These are phyloP conservation scores for Bombus soroeensis DNA, from an alignment of 1,140 invertebrate genomes.

Conservation along the genomic window DNA sequence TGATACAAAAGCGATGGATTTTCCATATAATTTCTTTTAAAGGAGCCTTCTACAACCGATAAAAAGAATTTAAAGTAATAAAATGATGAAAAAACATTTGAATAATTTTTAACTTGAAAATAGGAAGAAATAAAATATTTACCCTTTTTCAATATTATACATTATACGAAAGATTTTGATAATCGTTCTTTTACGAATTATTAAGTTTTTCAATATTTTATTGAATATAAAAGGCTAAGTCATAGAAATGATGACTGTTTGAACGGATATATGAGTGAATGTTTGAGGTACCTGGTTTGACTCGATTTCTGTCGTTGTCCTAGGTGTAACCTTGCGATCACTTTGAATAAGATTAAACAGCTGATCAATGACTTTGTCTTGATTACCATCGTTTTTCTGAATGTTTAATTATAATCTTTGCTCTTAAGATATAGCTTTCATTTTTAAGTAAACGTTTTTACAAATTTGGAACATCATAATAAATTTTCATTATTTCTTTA, in stretches of 20 bases:
- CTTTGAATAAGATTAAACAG: conserved; percentile 70
- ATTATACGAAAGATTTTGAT: too few relatives aligned
- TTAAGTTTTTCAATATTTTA: neutral
- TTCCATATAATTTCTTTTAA: neutral
- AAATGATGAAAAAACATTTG: neutral
- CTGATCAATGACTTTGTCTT: conserved; percentile 49
- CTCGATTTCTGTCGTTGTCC: conserved; percentile 11
- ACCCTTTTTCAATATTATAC: too few relatives aligned
- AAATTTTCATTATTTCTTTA: too few relatives aligned
- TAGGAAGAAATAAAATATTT: too few relatives aligned
- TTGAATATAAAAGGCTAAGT: conserved; percentile 25
- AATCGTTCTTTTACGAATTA: too few relatives aligned
- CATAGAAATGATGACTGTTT: conserved; percentile 72
- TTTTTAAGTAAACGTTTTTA: too few relatives aligned
- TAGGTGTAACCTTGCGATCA: conserved; percentile 69
- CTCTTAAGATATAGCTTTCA: neutral
- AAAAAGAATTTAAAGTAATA: neutral
- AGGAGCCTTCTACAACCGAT: neutral
- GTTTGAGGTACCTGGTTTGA: conserved; percentile 67
- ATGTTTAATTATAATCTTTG: neutral
- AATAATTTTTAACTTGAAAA: too few relatives aligned
- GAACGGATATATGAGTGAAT: conserved; percentile 76
- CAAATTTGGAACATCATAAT: too few relatives aligned
- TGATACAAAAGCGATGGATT: neutral
- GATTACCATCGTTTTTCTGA: neutral